phyloP scores from a whole-genome alignment of 2,113 vertebrate genomes.

The Cololabis saira region DNA sequence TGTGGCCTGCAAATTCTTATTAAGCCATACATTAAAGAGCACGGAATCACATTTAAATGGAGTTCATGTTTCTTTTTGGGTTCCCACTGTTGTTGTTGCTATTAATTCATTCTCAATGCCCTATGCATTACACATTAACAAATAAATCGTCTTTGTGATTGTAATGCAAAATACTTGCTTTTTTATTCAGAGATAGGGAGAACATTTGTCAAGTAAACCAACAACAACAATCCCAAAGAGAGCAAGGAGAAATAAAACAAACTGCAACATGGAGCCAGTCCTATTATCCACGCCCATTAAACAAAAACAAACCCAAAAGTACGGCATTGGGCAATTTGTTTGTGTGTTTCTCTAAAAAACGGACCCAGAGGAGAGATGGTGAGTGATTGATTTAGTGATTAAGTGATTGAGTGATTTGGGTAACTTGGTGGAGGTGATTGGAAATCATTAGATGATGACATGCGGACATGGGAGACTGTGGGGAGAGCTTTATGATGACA shows the following conservation, averaged over 20 bases:
- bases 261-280: conserved; percentile 51
- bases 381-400: conserved; percentile 25
- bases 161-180: conserved; percentile 72
- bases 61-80: conserved; percentile 78
- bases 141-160: conserved; percentile 76
- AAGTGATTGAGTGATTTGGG: conserved; percentile 61
- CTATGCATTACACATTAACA: conserved; percentile 74
- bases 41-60: conserved; percentile 77
- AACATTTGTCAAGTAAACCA: conserved; percentile 68
- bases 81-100: conserved; percentile 72
- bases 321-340: conserved; percentile 13
- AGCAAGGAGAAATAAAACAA: conserved; percentile 41
- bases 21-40: conserved; percentile 81
- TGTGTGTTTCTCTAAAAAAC: background rate
- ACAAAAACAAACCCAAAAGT: conserved; percentile 61
- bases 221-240: conserved; percentile 66
- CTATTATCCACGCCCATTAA: conserved; percentile 53
- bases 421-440: conserved; percentile 54
- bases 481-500: conserved; percentile 44
- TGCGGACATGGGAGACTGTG: conserved; percentile 33
- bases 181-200: conserved; percentile 65
- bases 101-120: conserved; percentile 78
- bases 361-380: conserved; percentile 18
- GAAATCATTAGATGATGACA: conserved; percentile 72
- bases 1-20: conserved; percentile 81